Base-by-base conservation (phyloP, 92 coral and sea anemone species). In the Heliopora coerulea region DNA sequence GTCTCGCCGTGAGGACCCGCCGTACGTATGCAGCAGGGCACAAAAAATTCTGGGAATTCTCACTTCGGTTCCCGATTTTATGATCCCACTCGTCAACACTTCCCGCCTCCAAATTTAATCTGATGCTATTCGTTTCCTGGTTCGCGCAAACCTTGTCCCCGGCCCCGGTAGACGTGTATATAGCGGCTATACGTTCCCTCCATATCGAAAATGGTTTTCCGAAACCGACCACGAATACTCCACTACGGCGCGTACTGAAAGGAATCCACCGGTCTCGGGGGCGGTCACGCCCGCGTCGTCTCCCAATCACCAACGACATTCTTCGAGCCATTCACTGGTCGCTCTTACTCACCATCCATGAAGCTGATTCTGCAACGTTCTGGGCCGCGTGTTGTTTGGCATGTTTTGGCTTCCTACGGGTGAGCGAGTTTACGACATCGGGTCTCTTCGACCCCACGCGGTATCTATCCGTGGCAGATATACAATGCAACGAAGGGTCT, bases 21-120 rank as follows among this genome's bases (percentile, higher is more conserved):
- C 74, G 31, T 2, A 30, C 84, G 0, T 82, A 79, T 56, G 37
- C 60, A 0, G 65, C 72, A 20, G 75, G 19, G 42, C 83, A 76
- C 44, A 48, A 72, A 0, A 54, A 52, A 4, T 83, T 78, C 20
- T 19, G n/a, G 6, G n/a, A 49, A 3, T 78, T 83, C 24, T 48
- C 23, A 14, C 21, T 30, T 26, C 29, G 28, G 26, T 29, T 21
- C 11, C 49, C 30, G 11, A 37, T 30, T 26, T 7, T 49, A 31
- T 54, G 33, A 27, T 67, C 14, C 26, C 30, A 17, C 6, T 24
- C 12, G 13, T 21, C 62, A 17, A 21, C 56, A 13, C 5, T 50
- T 17, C 58, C 58, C 4, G 58, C 58, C 21, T 50, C 58, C 8
- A 19, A 50, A 19, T 50, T 17, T 17, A 50, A 73, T 14, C 73